Evolutionary conservation across 2,113 vertebrate genomes (phyloP), one percentile per base, ranked within the genome.

Genomic region (Rhinoderma darwinii): DNA sequence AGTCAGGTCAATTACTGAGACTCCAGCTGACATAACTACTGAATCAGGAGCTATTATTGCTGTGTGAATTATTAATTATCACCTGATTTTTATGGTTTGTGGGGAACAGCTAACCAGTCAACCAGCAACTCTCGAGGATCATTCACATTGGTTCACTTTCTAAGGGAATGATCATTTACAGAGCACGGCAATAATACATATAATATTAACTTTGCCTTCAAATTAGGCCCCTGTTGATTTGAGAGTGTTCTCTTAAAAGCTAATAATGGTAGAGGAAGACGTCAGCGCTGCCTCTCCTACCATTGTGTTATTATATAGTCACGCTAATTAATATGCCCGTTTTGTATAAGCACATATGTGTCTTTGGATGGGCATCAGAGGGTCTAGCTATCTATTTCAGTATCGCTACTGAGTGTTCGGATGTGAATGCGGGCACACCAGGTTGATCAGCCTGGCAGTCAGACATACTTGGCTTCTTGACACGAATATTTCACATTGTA

Each of bases 401-500:
- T 77, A 78, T 61, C 77, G 76, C 32, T 84, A 8, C n/a, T 47
- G 79, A 88, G 76, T 86, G 82, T 79, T 89, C 88, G 47, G 82
- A 89, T 63, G 73, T 92, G 81, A 89, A 93, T 17, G 0, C 6
- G 73, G 89, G 79, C 74, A 88, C 79, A 83, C 51, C 35, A 63
- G 51, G 86, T 87, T 90, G 12, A 22, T 90, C 90, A 91, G 75
- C 89, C 76, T 85, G 82, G 51, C 83, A 86, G 56, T 81, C 83
- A 47, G 89, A 84, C 75, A 72, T 88, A 88, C 76, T 79, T 41
- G 77, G 77, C 75, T 90, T 18, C 81, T 89, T 89, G 89, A 90
- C 81, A 89, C 84, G 89, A 83, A 89, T 50, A 79, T 73, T 90
- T 90, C 89, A 86, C 84, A 88, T 47, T 75, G 88, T 88, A 94